Evolutionary conservation across 2,797 vertebrate genomes (phyloP), one percentile per base, ranked within the genome.

Genomic region (Eupleurogrammus muticus): DNA sequence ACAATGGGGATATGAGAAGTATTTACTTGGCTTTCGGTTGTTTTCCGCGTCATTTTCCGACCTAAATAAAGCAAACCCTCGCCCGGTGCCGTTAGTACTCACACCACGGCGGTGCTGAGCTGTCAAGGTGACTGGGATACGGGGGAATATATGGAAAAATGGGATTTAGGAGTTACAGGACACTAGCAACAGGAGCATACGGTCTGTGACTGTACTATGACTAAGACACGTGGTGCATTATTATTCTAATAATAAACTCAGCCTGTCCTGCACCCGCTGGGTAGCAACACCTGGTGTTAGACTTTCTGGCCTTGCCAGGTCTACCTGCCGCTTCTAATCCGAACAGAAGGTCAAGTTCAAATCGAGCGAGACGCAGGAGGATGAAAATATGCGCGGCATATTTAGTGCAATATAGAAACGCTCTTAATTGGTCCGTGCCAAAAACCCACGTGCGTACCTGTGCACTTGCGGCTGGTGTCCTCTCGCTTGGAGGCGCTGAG

Each of bases 401-500:
- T 70, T n/a, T 64, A 51, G 56, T 72, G 54, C 67, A 66, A 46
- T 38, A 73, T 65, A 80, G 51, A 76, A 50, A 36, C 19, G 12
- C 47, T 59, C 40, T 32, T 48, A 49, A 57, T 72, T 68, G 47
- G 20, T 36, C 54, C 14, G 3, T 28, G 65, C 57, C 63, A 56
- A 14, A 49, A 24, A 21, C 5, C 5, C 6, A 0, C 59, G 23
- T 17, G 0, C 59, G 24, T 93, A 98, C 97, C 97, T 94, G 97
- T 98, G 92, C 97, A 98, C 84, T 98, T 98, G 4, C 96, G 94
- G 82, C 96, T 96, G 0, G 94, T 94, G 73, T 96, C 96, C 80
- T 97, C 96, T 69, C 96, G 96, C 90, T 96, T 97, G 0, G 96
- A 97, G 64, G 96, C 94, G 0, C 94, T 97, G 89, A 97, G 96